Conservation (phyloP, 2,113 vertebrate genomes). For the Neotragus moschatus region DNA sequence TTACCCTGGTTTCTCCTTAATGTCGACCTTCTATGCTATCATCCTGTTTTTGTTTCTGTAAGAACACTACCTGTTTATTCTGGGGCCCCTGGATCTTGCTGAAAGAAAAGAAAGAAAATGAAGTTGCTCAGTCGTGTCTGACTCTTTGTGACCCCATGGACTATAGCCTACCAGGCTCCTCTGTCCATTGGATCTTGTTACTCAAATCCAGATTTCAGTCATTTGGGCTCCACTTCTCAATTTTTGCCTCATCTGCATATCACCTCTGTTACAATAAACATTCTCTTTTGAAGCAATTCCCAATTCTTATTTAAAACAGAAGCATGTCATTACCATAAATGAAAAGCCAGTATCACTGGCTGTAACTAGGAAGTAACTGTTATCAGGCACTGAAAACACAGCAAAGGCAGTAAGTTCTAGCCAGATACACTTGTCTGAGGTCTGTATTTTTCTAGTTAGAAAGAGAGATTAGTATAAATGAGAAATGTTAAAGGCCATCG, state of each 20-base stretch:
- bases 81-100: neutral
- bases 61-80: neutral
- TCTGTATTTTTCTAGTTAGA: neutral
- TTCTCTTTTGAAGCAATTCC: neutral
- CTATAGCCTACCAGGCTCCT: neutral
- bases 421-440: neutral
- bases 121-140: accelerated
- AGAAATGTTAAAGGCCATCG: neutral
- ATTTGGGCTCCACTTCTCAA: neutral
- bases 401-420: neutral
- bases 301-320: neutral
- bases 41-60: neutral
- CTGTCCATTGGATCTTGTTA: neutral
- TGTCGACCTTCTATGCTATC: neutral
- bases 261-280: neutral
- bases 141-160: neutral
- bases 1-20: neutral
- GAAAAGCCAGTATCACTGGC: neutral
- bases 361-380: neutral
- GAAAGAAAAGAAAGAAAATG: neutral
- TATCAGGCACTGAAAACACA: neutral
- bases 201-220: neutral
- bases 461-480: neutral
- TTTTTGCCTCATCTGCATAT: neutral
- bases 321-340: neutral